Evolutionary conservation across 2,888 invertebrate species (phyloP).

Genomic region (Panzeria rudis): DNA sequence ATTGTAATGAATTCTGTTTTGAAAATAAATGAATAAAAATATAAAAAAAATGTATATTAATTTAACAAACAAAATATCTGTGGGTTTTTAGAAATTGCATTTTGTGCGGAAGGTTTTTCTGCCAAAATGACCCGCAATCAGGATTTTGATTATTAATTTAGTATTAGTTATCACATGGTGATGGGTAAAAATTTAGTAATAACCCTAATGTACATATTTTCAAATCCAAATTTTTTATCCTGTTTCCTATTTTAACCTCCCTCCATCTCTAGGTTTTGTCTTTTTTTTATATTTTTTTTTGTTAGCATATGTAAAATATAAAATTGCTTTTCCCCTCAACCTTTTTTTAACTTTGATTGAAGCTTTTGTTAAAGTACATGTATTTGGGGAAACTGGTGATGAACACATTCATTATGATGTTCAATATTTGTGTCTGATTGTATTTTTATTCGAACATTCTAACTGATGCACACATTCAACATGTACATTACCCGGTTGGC

Average conservation of each 20-base stretch:
- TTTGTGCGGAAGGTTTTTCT: too few species aligned
- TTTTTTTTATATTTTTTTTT: neutral
- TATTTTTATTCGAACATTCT: conserved; percentile 34
- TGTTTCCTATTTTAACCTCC: neutral
- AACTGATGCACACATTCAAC: conserved; percentile 1
- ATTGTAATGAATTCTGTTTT: too few species aligned
- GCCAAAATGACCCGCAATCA: too few species aligned
- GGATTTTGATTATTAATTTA: too few species aligned
- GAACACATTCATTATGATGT: conserved; percentile 26
- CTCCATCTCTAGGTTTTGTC: neutral
- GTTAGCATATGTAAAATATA: conserved; percentile 42
- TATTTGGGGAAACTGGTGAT: neutral
- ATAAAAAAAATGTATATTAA: too few species aligned
- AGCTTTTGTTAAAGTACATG: conserved; percentile 58
- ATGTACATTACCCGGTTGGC: too few species aligned
- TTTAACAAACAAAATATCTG: too few species aligned
- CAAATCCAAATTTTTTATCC: conserved; percentile 3
- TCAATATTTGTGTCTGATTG: conserved; percentile 38
- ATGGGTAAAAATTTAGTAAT: too few species aligned
- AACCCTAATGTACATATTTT: neutral
- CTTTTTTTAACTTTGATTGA: conserved; percentile 60
- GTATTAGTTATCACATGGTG: too few species aligned
- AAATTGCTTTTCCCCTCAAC: conserved; percentile 44
- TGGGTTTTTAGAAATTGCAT: too few species aligned
- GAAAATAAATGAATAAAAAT: too few species aligned